Conservation (phyloP, 2,797 vertebrate species). For the Poecilia velifera region DNA sequence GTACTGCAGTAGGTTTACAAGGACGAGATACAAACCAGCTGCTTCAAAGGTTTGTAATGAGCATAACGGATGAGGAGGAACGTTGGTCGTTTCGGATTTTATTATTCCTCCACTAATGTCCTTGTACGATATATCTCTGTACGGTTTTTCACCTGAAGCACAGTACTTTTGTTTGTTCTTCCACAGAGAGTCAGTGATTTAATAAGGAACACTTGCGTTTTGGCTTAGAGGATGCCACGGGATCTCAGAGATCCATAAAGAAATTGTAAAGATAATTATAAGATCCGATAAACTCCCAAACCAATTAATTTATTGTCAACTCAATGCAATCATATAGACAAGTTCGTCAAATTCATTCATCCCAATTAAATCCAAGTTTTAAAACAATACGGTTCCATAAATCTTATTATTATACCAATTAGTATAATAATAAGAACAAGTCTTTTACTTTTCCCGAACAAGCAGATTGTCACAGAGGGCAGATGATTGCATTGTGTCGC, state of each 20-base stretch:
- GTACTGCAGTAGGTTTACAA: slow-evolving; percentile 33
- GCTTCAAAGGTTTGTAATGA: slow-evolving; percentile 16
- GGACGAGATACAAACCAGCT: slow-evolving; percentile 6
- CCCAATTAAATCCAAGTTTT: neutral
- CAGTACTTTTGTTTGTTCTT: neutral
- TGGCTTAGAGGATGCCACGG: neutral
- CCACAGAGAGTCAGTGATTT: too few species aligned
- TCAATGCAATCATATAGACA: neutral
- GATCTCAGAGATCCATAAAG: neutral
- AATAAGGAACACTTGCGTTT: neutral
- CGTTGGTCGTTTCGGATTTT: neutral
- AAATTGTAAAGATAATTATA: too few species aligned
- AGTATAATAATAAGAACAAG: neutral
- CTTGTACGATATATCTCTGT: neutral
- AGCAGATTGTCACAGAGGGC: neutral
- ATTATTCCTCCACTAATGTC: too few species aligned
- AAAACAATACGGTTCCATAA: neutral
- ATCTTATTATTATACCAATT: neutral
- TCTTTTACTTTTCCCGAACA: neutral
- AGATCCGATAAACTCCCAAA: neutral
- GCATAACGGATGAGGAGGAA: neutral
- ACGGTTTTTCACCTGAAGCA: neutral
- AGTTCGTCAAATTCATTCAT: neutral
- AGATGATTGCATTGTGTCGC: neutral
- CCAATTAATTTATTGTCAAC: neutral